These are phyloP conservation scores for Eupithecia abbreviata DNA, from an alignment of 2,888 invertebrate species.

Conservation along the genomic window DNA sequence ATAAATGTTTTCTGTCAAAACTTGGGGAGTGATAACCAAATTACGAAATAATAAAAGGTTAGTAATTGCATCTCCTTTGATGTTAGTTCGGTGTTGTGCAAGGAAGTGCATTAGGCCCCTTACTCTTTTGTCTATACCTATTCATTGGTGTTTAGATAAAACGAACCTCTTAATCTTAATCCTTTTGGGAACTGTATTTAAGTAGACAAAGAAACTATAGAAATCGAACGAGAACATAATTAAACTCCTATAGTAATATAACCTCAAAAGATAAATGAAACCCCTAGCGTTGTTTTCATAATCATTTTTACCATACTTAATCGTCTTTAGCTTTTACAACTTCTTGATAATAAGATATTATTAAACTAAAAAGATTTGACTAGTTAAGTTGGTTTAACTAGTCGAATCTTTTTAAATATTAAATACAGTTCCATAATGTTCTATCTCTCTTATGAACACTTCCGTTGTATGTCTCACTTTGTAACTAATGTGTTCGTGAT, in stretches of 20 bases:
- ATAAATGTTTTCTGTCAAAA: conserved; percentile 20
- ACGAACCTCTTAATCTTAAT: conserved; percentile 22
- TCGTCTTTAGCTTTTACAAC: neutral
- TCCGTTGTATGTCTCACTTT: conserved; percentile 55
- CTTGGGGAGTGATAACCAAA: conserved; percentile 23
- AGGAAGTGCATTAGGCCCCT: conserved; percentile 53
- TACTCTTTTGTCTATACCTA: conserved; percentile 51
- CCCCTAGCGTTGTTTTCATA: neutral
- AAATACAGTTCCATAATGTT: conserved; percentile 52
- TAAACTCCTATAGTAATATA: neutral
- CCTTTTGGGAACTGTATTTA: conserved; percentile 49
- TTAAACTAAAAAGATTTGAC: too few species aligned
- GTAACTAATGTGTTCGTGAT: conserved; percentile 23
- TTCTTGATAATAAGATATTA: neutral
- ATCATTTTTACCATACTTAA: neutral
- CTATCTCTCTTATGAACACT: conserved; percentile 49
- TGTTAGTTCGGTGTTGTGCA: conserved; percentile 62
- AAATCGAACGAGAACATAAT: neutral
- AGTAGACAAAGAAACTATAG: neutral
- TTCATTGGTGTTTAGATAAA: conserved; percentile 42
- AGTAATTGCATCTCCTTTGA: conserved; percentile 41
- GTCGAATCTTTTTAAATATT: conserved; percentile 32
- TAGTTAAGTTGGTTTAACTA: too few species aligned
- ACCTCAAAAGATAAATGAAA: neutral
- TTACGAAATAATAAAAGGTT: conserved; percentile 32